Evolutionary conservation across 1,140 invertebrate genomes (phyloP).

Genomic region (Acromyrmex echinatior): DNA sequence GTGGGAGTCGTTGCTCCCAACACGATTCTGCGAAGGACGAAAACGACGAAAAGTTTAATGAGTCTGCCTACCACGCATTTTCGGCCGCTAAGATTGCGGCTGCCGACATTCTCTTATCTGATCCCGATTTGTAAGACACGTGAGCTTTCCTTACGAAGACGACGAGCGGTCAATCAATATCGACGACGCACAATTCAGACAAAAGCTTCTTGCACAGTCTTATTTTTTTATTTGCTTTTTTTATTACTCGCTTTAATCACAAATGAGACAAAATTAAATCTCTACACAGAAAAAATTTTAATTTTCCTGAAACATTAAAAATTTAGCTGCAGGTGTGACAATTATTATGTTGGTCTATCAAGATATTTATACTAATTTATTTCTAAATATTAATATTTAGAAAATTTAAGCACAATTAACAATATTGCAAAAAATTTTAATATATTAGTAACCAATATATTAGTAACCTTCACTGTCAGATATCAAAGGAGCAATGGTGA

Average conservation of each 20-base stretch:
- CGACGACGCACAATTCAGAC: neutral
- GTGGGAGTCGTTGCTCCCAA: slow-evolving; percentile 78
- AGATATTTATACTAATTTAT: no score
- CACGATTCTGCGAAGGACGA: slow-evolving; percentile 80
- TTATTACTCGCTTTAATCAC: neutral
- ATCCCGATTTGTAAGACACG: slow-evolving; percentile 23
- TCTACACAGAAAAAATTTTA: neutral
- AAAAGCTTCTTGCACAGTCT: neutral
- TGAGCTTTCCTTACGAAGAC: neutral
- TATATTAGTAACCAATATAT: no score
- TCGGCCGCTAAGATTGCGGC: slow-evolving; percentile 64
- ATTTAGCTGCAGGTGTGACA: no score
- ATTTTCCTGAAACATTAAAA: no score
- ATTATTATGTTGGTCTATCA: no score
- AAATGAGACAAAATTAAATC: neutral
- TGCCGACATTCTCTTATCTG: slow-evolving; percentile 43
- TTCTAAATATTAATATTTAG: no score
- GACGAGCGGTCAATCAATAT: neutral
- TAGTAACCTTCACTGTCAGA: no score
- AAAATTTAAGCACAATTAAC: no score
- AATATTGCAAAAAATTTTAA: no score
- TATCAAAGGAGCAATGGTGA: no score
- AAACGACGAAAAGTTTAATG: slow-evolving; percentile 86
- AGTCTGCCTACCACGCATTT: slow-evolving; percentile 75
- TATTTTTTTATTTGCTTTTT: neutral